Evolutionary conservation across 1,140 invertebrate species (phyloP).

Genomic region (Hypothenemus hampei): DNA sequence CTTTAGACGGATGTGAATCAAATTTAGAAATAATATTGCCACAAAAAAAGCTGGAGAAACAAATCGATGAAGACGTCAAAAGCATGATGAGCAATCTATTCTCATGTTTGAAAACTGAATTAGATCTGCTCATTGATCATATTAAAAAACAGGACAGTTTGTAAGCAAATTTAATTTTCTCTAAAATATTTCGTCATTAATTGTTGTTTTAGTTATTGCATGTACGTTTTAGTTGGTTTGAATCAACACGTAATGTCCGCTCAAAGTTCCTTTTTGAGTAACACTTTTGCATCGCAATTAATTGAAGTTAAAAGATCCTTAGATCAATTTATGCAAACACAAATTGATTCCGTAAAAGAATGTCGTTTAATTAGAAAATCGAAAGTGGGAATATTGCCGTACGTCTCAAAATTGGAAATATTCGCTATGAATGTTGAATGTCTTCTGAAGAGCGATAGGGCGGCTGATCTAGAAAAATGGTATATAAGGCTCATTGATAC

Average conservation of each 20-base stretch:
- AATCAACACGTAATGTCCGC: slow-evolving; percentile 87
- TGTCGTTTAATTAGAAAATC: slow-evolving; percentile 62
- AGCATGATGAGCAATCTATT: slow-evolving; percentile 86
- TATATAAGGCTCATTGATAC: slow-evolving; percentile 78
- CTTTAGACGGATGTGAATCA: slow-evolving; percentile 45
- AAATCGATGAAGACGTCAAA: slow-evolving; percentile 72
- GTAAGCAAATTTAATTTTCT: slow-evolving; percentile 50
- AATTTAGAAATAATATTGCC: slow-evolving; percentile 42
- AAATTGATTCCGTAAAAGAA: slow-evolving; percentile 79
- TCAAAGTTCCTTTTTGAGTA: slow-evolving; percentile 86
- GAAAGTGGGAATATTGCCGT: slow-evolving; percentile 89
- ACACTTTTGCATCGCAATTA: slow-evolving; percentile 81
- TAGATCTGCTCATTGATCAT: slow-evolving; percentile 77
- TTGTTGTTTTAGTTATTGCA: slow-evolving; percentile 79
- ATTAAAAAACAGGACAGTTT: slow-evolving; percentile 85
- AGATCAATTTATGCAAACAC: slow-evolving; percentile 87
- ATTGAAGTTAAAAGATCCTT: slow-evolving; percentile 94
- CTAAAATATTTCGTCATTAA: neutral
- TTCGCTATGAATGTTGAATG: slow-evolving; percentile 83
- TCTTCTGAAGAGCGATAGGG: slow-evolving; percentile 83
- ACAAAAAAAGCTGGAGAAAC: slow-evolving; percentile 61
- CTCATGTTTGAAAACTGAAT: slow-evolving; percentile 76
- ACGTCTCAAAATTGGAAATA: slow-evolving; percentile 88
- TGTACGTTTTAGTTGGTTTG: slow-evolving; percentile 85
- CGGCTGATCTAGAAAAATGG: slow-evolving; percentile 95